Evolutionary conservation across 2,113 vertebrate genomes (phyloP).

Genomic region (Oreochromis aureus): DNA sequence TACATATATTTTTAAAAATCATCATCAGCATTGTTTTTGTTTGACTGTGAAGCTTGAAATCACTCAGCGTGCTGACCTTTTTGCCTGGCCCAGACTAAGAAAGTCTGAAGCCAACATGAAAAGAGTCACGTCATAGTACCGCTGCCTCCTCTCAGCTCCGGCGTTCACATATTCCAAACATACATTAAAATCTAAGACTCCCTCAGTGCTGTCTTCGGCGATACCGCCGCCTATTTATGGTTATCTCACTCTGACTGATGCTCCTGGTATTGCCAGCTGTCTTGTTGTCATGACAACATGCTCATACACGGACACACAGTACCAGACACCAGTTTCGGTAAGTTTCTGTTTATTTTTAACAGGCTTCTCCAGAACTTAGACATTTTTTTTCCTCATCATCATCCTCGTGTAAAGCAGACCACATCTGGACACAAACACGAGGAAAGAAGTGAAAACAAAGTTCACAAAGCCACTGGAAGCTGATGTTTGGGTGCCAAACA

Average conservation of each 20-base stretch:
- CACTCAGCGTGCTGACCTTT: not conserved
- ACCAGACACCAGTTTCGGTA: not conserved
- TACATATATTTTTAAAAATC: not conserved
- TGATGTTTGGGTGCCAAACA: constrained; percentile 7
- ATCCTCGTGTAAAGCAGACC: not conserved
- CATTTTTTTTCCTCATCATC: not conserved
- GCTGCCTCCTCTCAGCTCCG: not conserved
- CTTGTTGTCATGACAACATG: not conserved
- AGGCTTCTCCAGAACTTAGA: not conserved
- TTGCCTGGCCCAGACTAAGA: not conserved
- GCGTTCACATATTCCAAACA: not conserved
- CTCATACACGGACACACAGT: not conserved
- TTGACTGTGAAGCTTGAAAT: not conserved
- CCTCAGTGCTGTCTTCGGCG: not conserved
- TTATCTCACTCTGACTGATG: constrained; percentile 10
- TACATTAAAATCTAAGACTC: not conserved
- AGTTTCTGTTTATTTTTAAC: not conserved
- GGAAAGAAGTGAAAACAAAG: not conserved
- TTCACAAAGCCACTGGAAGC: not conserved
- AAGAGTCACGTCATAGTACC: not conserved
- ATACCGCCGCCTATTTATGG: not conserved
- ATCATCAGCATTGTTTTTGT: not conserved
- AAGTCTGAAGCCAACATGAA: not conserved
- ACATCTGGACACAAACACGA: not conserved
- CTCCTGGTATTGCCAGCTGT: not conserved